These are phyloP conservation scores for Darevskia nairensis DNA, from an alignment of 2,797 vertebrate species.

Conservation along the genomic window DNA sequence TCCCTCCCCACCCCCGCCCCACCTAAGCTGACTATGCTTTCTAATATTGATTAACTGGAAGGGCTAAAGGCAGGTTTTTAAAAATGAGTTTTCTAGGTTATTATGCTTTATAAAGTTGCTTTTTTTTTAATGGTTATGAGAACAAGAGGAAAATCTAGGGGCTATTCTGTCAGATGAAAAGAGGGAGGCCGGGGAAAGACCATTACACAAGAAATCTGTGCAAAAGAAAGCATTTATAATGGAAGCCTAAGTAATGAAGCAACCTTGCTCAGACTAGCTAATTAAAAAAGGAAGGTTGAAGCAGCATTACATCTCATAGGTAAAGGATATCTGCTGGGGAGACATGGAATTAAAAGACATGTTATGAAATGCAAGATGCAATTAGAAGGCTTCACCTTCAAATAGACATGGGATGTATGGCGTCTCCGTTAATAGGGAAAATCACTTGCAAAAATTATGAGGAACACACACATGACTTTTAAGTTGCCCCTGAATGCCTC, in stretches of 20 bases:
- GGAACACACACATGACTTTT: too few relatives aligned
- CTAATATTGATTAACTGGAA: slow-evolving; percentile 73
- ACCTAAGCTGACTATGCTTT: slow-evolving; percentile 65
- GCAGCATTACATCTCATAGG: background rate
- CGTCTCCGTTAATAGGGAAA: background rate
- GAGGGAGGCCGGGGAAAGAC: slow-evolving; percentile 24
- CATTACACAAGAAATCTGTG: background rate
- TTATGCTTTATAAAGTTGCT: slow-evolving; percentile 58
- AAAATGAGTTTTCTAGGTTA: slow-evolving; percentile 67
- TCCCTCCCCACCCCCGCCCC: slow-evolving; percentile 12
- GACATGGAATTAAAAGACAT: slow-evolving; percentile 34
- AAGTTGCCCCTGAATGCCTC: too few relatives aligned
- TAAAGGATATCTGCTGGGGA: slow-evolving; percentile 15
- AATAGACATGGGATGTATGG: slow-evolving; percentile 23
- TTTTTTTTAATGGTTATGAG: slow-evolving; percentile 47
- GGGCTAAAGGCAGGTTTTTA: slow-evolving; percentile 59
- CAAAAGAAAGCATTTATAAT: slow-evolving; percentile 41
- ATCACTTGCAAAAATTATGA: background rate
- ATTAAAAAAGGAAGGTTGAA: slow-evolving; percentile 20
- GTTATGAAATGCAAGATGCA: slow-evolving; percentile 26
- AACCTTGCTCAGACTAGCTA: background rate
- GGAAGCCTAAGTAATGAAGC: slow-evolving; percentile 13
- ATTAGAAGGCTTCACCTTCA: slow-evolving; percentile 50
- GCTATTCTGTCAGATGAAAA: slow-evolving; percentile 52
- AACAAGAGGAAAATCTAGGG: slow-evolving; percentile 36